Base-by-base conservation (phyloP, 2,888 invertebrate species). In the Tenthredo scrophulariae region DNA sequence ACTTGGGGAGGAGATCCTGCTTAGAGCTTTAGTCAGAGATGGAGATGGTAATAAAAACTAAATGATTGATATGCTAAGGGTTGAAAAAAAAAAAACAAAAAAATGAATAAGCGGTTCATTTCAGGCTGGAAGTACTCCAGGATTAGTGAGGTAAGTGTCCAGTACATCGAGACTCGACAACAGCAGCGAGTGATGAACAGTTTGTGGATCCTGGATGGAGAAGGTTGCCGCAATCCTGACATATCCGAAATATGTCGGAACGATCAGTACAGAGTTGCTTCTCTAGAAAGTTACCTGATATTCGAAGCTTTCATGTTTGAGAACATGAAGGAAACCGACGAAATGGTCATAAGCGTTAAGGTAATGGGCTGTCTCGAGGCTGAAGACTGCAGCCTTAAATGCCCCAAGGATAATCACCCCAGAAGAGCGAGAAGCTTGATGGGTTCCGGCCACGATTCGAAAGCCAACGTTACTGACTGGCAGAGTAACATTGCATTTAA, bases 291-390 rank as follows among this genome's bases (percentile, higher is more conserved):
- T 84, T 91, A 91, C 72, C 85, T 92, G 40, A 91, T 92, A 70
- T 94, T 95, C 87, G 93, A 95, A 80, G 95, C 95, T 0, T 94
- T 95, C 67, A 94, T 95, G 93, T 95, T 96, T 88, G 95, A 95
- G 86, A 95, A 94, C 18, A 95, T 95, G 94, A 93, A 92, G 29
- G 94, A 94, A 87, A 95, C 94, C 1, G 95, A 95, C 85, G 94
- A 95, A 88, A 93, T 95, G 91, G 91, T 95, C 1, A 91, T 96
- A 87, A 94, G 94, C 70, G 94, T 95, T 86, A 94, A 94, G 86
- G 93, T 95, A 86, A 93, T 94, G 0, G 96, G 94, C 0, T 96
- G 95, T 86, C 86, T 95, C 67, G 94, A 95, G 85, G 91, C 93
- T 0, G 92, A 91, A 1, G 95, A 95, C 88, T 95, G 95, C 46